A percentile compares a stretch with the other conserved stretches of the same genome.
Conservation (phyloP, 2,113 vertebrate species). For the Pangasianodon hypophthalmus region DNA sequence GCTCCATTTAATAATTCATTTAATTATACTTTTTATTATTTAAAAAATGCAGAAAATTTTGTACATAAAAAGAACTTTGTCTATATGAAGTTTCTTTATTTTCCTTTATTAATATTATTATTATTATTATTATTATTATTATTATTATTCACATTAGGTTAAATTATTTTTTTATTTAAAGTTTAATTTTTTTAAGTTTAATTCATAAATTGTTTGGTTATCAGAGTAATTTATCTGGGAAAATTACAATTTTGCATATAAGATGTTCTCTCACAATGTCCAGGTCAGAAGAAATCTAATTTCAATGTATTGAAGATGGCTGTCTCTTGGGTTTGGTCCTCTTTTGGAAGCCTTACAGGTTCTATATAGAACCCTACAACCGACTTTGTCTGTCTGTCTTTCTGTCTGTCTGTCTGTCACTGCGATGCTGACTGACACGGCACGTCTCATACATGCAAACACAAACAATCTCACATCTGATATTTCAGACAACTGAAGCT, state of each 20-base stretch:
- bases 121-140: not conserved
- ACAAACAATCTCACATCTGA: not conserved
- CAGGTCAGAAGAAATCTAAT: not conserved
- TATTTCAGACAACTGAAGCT: not conserved
- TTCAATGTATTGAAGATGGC: not conserved
- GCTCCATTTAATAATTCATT: not conserved
- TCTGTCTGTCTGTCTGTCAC: not conserved
- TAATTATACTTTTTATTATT: not conserved
- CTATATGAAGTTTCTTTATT: not conserved
- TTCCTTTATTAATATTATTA: not conserved
- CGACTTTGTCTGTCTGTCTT: not conserved
- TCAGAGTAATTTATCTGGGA: not conserved
- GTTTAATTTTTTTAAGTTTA: too few relatives aligned
- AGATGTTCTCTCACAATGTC: not conserved
- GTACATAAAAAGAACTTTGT: not conserved
- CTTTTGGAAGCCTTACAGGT: not conserved
- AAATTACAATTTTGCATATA: not conserved
- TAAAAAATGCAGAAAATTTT: not conserved
- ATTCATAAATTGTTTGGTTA: not conserved
- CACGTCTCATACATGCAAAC: not conserved
- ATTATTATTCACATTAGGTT: not conserved
- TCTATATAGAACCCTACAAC: not conserved
- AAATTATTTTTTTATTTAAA: too few relatives aligned
- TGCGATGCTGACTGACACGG: not conserved
- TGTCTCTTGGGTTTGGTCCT: not conserved